Evolutionary conservation across 2,797 vertebrate species (phyloP).

Genomic region (Sebastes wilsoni): DNA sequence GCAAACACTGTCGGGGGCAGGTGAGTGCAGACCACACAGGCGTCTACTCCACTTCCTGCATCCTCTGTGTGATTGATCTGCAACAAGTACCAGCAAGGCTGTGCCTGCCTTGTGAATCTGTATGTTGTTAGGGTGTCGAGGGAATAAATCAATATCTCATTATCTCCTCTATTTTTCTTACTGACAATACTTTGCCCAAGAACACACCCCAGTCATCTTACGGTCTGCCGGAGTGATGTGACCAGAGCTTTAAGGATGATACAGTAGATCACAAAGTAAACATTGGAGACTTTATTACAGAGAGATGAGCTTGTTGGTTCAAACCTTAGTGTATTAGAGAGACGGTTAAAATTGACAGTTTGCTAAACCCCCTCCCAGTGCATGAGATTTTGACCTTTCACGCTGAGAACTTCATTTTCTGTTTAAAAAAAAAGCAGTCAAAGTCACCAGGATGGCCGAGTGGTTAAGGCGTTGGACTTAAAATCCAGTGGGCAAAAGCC

Average conservation of each 20-base stretch:
- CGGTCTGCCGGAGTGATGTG: background rate
- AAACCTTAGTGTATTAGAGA: background rate
- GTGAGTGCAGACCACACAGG: background rate
- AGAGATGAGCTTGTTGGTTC: background rate
- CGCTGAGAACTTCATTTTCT: fast-evolving
- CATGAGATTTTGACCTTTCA: background rate
- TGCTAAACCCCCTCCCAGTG: background rate
- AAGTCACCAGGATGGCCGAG: conserved; percentile 28
- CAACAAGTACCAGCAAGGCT: background rate
- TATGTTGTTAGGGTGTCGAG: conserved; percentile 3
- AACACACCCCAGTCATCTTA: conserved; percentile 3
- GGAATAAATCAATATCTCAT: conserved; percentile 60
- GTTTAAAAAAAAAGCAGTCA: background rate
- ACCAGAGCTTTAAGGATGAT: background rate
- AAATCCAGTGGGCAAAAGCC: background rate
- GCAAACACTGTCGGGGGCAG: background rate
- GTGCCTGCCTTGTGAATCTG: conserved; percentile 7
- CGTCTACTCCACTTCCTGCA: background rate
- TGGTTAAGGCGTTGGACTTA: conserved; percentile 73
- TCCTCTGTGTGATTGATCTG: conserved; percentile 23
- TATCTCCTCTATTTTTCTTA: conserved; percentile 36
- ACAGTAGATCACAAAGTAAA: background rate
- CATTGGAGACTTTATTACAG: background rate
- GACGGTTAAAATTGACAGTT: background rate
- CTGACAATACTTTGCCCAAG: conserved; percentile 12